phyloP scores from a whole-genome alignment of 2,888 invertebrate species.

The Neria commutata region DNA sequence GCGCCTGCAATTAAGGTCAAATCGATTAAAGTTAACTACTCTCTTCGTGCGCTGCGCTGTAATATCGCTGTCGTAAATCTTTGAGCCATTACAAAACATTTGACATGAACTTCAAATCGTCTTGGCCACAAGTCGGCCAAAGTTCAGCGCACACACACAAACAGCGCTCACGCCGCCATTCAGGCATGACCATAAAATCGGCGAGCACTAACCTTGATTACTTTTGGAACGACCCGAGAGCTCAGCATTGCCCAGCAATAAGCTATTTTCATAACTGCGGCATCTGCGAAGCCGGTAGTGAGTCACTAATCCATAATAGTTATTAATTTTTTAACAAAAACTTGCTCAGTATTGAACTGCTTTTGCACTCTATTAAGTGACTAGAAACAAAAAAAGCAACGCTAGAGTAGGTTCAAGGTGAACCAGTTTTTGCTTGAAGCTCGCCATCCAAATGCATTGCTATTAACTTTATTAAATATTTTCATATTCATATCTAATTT shows the following conservation, averaged over 20 bases:
- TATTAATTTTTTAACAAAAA: no score
- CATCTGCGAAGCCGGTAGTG: no score
- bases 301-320: no score
- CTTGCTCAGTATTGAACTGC: no score
- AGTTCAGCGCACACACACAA: background rate
- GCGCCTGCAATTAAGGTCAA: conserved; percentile 31
- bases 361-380: no score
- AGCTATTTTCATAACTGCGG: no score
- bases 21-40: conserved; percentile 15
- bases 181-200: conserved; percentile 13
- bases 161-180: background rate
- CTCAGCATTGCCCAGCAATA: background rate
- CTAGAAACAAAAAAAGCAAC: no score
- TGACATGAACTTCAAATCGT: conserved; percentile 2
- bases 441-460: background rate
- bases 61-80: background rate
- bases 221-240: background rate
- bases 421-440: background rate
- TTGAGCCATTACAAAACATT: background rate
- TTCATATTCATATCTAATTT: no score
- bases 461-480: no score
- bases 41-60: background rate
- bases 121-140: background rate
- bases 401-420: background rate
- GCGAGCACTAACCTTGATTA: conserved; percentile 5